Evolutionary conservation across 2,797 vertebrate species (phyloP).

Genomic region (Mus minutoides): DNA sequence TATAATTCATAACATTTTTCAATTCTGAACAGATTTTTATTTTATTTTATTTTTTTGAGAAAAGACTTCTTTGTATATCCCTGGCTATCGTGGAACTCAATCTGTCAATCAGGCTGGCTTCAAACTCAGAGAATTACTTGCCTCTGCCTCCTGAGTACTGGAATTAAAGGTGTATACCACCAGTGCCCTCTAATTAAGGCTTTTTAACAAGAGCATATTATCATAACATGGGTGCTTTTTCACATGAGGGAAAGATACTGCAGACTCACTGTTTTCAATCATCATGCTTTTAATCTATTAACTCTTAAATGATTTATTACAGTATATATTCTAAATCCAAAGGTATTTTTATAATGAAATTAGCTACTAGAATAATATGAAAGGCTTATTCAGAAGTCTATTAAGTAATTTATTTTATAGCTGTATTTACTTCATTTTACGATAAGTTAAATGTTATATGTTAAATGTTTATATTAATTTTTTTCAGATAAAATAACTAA

Average conservation of each 20-base stretch:
- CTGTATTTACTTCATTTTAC: conserved; percentile 47
- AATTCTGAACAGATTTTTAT: neutral
- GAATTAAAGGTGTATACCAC: neutral
- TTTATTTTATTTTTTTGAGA: neutral
- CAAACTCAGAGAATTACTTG: neutral
- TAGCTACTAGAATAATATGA: conserved; percentile 40
- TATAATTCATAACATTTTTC: neutral
- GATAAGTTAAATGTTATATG: conserved; percentile 7
- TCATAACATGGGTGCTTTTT: conserved; percentile 50
- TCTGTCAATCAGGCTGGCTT: neutral
- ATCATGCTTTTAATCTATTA: neutral
- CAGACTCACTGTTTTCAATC: neutral
- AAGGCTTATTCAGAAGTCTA: conserved; percentile 45
- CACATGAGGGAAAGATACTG: conserved; percentile 16
- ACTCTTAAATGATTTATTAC: conserved; percentile 30
- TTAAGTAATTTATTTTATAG: conserved; percentile 8
- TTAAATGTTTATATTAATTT: conserved; percentile 17
- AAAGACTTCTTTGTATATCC: neutral
- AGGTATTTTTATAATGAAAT: conserved; percentile 34
- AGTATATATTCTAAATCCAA: conserved; percentile 27
- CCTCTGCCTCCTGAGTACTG: neutral
- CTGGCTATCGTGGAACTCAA: neutral
- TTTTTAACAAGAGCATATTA: conserved; percentile 32
- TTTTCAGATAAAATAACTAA: neutral
- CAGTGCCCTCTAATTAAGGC: neutral